Conservation (phyloP, 2,113 vertebrate species). For the Recurvirostra avosetta region DNA sequence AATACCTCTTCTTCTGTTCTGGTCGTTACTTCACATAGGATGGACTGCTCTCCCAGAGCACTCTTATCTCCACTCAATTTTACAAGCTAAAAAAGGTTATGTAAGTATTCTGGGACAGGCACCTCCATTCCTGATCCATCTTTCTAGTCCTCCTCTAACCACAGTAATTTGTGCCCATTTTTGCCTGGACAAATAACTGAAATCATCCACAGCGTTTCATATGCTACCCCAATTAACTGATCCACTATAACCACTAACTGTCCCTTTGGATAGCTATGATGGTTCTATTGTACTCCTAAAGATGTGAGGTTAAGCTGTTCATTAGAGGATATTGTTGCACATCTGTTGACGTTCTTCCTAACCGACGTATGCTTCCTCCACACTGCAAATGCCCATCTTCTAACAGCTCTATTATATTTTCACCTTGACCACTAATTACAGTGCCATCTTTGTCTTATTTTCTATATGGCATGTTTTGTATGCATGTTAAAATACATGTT, state of each 20-base stretch:
- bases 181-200: background rate
- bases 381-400: background rate
- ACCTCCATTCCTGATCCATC: background rate
- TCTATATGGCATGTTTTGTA: background rate
- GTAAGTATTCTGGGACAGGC: background rate
- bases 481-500: background rate
- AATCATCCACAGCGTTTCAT: background rate
- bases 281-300: background rate
- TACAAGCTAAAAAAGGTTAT: background rate
- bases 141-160: background rate
- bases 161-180: background rate
- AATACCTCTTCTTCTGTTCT: background rate
- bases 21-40: background rate
- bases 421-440: background rate
- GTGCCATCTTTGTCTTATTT: background rate
- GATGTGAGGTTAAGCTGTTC: background rate
- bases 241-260: background rate
- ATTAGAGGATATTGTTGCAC: background rate
- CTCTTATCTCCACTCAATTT: background rate
- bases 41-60: too few species aligned
- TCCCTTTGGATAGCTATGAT: background rate
- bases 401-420: background rate
- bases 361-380: background rate
- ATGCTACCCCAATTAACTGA: background rate
- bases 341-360: background rate